phyloP scores from a whole-genome alignment of 2,113 vertebrate genomes.

The Geothlypis trichas region DNA sequence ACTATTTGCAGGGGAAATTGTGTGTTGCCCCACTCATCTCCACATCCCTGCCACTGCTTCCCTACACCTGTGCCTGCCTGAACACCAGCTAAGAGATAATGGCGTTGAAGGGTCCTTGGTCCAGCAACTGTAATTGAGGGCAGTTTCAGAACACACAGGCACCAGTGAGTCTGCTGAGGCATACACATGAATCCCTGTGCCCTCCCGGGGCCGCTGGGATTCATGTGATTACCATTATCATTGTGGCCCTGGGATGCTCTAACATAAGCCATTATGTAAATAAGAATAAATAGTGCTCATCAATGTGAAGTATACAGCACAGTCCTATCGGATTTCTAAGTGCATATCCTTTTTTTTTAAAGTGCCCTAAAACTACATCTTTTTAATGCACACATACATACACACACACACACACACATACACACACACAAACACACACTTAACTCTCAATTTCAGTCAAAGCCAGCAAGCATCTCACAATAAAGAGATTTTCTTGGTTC shows the following conservation, averaged over 20 bases:
- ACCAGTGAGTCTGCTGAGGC: background rate
- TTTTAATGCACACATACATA: background rate
- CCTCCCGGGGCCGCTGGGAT: background rate
- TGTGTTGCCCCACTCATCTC: fast-evolving
- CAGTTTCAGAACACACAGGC: background rate
- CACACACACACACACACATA: no score
- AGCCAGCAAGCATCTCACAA: background rate
- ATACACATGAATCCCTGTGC: fast-evolving
- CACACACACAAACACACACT: fast-evolving
- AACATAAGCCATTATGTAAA: background rate
- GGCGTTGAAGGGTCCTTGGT: background rate
- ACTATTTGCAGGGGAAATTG: fast-evolving
- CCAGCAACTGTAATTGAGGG: background rate
- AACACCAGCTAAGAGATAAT: background rate
- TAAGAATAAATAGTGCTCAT: background rate
- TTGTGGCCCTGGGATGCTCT: background rate
- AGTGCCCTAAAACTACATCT: background rate
- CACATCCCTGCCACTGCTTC: background rate
- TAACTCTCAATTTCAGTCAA: background rate
- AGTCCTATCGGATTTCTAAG: background rate
- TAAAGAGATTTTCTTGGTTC: background rate
- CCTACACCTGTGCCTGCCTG: background rate
- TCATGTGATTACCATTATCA: background rate
- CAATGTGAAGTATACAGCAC: background rate
- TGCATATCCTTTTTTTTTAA: background rate